Evolutionary conservation across 92 coral and sea anemone genomes (phyloP).

Genomic region (Hydrozoanthus gracilis): DNA sequence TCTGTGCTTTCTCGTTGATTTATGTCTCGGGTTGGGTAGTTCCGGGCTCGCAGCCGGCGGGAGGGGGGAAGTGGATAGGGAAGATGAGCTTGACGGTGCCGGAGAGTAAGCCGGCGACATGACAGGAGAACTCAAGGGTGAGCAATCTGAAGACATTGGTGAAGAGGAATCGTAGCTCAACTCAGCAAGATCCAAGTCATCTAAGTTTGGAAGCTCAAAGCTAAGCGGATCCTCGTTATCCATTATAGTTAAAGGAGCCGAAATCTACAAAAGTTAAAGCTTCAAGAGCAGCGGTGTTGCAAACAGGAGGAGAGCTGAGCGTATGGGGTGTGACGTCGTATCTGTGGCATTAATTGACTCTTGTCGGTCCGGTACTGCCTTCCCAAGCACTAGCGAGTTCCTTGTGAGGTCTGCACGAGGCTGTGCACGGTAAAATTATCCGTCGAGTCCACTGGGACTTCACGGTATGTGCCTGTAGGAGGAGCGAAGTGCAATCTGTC

Average conservation of each 20-base stretch:
- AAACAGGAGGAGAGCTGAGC: neutral
- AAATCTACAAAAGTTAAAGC: neutral
- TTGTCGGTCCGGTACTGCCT: neutral
- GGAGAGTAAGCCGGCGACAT: conserved; percentile 75
- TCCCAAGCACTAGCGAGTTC: conserved; percentile 66
- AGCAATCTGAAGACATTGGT: conserved; percentile 71
- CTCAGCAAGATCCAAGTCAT: conserved; percentile 77
- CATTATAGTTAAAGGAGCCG: conserved; percentile 1
- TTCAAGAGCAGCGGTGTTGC: neutral
- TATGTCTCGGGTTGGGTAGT: conserved; percentile 56
- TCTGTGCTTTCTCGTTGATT: conserved; percentile 61
- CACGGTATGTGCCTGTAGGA: conserved; percentile 78
- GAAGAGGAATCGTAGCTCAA: conserved; percentile 76
- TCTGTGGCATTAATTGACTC: neutral
- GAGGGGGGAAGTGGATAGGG: conserved; percentile 55
- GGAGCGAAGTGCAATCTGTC: conserved; percentile 66
- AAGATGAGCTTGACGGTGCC: conserved; percentile 45
- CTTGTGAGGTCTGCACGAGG: conserved; percentile 46
- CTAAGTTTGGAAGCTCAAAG: conserved; percentile 74
- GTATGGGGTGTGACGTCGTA: conserved; percentile 9
- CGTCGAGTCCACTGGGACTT: conserved; percentile 85
- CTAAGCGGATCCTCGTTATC: conserved; percentile 50
- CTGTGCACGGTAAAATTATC: conserved; percentile 72
- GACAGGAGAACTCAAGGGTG: conserved; percentile 73
- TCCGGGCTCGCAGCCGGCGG: conserved; percentile 61